Conservation (phyloP, 2,797 vertebrate species). For the Apodemus agrarius region DNA sequence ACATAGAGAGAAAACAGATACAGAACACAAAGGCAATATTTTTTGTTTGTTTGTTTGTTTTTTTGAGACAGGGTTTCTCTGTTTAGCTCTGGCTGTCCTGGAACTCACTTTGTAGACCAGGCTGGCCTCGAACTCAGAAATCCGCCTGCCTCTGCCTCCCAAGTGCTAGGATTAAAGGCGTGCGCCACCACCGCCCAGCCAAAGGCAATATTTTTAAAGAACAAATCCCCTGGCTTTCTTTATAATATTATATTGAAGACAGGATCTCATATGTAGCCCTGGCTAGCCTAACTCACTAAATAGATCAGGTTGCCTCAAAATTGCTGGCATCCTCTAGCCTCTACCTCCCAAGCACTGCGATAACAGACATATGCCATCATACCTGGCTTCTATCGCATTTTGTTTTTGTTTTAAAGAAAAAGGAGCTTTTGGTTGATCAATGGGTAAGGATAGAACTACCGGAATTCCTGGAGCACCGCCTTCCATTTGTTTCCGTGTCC, state of each 20-base stretch:
- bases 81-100: too few relatives aligned
- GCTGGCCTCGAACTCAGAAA: too few relatives aligned
- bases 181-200: too few relatives aligned
- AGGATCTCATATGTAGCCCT: background rate
- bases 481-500: background rate
- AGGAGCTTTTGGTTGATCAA: background rate
- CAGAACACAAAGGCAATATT: background rate
- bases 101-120: too few relatives aligned
- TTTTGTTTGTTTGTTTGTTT: too few relatives aligned
- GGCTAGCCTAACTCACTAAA: background rate
- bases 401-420: background rate
- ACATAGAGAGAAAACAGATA: background rate
- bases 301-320: background rate
- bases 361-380: background rate
- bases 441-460: background rate
- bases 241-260: background rate
- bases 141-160: too few relatives aligned
- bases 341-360: background rate
- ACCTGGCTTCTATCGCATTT: background rate
- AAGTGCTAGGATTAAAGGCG: too few relatives aligned
- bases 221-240: background rate
- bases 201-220: background rate
- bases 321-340: background rate
- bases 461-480: background rate
- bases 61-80: too few relatives aligned